Conservation (phyloP, 2,113 vertebrate species). For the Cyprinodon brontotheroides region DNA sequence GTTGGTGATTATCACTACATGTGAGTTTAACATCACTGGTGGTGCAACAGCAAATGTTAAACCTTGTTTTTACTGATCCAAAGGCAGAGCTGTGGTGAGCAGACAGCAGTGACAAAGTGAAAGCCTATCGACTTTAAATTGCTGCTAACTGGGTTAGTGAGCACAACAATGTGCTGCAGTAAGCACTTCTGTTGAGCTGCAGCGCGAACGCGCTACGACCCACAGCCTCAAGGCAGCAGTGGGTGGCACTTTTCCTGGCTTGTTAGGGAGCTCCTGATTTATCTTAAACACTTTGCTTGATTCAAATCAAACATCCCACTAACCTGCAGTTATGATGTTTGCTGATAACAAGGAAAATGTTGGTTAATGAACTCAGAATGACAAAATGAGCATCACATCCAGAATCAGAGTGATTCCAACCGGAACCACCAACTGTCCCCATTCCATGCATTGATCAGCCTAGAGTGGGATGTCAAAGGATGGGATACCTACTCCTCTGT, state of each 20-base stretch:
- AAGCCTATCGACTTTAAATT: conserved; percentile 58
- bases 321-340: not conserved
- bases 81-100: conserved; percentile 3
- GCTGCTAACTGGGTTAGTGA: conserved; percentile 66
- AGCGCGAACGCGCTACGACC: conserved; percentile 18
- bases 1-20: too few species aligned
- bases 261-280: conserved; percentile 5
- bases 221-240: conserved; percentile 2
- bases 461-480: conserved; percentile 57
- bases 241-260: not conserved
- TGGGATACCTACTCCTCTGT: conserved; percentile 19
- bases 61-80: conserved; percentile 23
- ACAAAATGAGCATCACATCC: not conserved
- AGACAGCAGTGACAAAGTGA: conserved; percentile 1
- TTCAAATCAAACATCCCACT: not conserved
- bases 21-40: conserved; percentile 5
- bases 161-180: conserved; percentile 57
- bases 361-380: not conserved
- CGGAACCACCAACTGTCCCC: conserved; percentile 24
- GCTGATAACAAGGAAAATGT: not conserved
- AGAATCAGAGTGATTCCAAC: not conserved
- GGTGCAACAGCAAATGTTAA: not conserved
- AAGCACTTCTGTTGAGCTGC: conserved; percentile 59
- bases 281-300: not conserved
- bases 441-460: conserved; percentile 49